Base-by-base conservation (phyloP, 2,113 vertebrate species). In the Pandion haliaetus region DNA sequence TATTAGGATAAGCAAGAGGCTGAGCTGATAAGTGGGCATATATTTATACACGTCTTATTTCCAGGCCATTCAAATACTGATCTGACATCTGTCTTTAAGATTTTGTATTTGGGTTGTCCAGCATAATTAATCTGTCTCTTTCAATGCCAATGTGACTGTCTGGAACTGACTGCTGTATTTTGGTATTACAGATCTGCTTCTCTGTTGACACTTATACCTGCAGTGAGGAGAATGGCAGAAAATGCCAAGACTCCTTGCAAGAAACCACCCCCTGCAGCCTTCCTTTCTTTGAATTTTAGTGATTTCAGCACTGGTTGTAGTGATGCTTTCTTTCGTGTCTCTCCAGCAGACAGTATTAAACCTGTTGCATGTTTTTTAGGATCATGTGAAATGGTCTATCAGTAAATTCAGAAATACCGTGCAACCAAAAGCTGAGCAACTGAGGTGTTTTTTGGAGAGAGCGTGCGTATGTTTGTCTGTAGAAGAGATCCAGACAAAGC, bases 171-270 rank as follows among this genome's bases (percentile, higher is more conserved):
- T 67, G 32, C n/a, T 70, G 12, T 69, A 6, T 38, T 72, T 73
- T 31, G 24, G 13, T n/a, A 6, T 57, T 59, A 32, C 7, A 25
- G 52, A 54, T 62, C n/a, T 52, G 24, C 40, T 74, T 66, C 10
- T 83, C 20, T 76, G 2, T n/a, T 65, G 59, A 80, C 16, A 36
- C 0, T 0, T 18, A 10, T 32, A 54, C 45, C 15, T 72, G 29
- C 5, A 47, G 8, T 20, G 54, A 79, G 44, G 21, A 69, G 17
- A 77, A 42, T 34, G 55, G 44, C 57, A 91, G 44, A 76, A 90
- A 8, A 3, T 3, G 8, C 23, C 24, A 50, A 47, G 9, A 42
- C 21, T 73, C 38, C 36, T 67, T 50, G 52, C 21, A 45, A 59
- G 66, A 69, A 59, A 52, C 2, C 8, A 55, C 42, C 6, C 17